phyloP scores from a whole-genome alignment of 2,113 vertebrate genomes.

The Semicossyphus pulcher region DNA sequence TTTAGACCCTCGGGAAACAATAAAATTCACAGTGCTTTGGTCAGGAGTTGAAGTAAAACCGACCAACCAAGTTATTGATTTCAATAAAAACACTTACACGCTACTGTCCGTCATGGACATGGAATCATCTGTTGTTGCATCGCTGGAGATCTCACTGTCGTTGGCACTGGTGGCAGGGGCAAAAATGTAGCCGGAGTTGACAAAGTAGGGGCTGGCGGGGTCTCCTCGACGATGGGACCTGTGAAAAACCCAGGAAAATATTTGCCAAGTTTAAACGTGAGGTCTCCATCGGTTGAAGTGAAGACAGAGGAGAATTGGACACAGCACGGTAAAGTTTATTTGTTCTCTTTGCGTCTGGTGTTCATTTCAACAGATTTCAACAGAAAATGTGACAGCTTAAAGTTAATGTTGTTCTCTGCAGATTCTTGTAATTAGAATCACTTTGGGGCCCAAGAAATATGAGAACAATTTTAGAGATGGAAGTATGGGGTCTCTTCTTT shows the following conservation, averaged over 20 bases:
- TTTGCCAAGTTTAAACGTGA: neutral
- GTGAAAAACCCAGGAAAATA: constrained; percentile 11
- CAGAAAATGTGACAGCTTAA: constrained; percentile 1
- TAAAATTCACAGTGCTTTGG: constrained; percentile 28
- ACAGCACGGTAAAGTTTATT: neutral
- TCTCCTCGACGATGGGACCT: constrained; percentile 91
- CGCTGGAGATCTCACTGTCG: constrained; percentile 96
- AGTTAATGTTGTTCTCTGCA: constrained; percentile 51
- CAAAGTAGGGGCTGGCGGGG: constrained; percentile 89
- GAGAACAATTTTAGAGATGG: constrained; percentile 55
- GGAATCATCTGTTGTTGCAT: constrained; percentile 94
- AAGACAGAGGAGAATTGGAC: constrained; percentile 5
- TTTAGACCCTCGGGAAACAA: constrained; percentile 50
- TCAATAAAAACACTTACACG: constrained; percentile 87
- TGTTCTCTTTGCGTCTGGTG: constrained; percentile 1
- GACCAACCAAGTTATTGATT: neutral
- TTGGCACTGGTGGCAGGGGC: constrained; percentile 95
- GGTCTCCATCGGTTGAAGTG: neutral
- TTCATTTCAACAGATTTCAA: constrained; percentile 5
- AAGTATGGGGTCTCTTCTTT: constrained; percentile 32
- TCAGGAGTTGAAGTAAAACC: neutral
- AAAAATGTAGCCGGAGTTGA: constrained; percentile 91
- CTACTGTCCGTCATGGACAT: constrained; percentile 98
- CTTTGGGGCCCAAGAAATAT: constrained; percentile 70
- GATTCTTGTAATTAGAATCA: constrained; percentile 67